Conservation (phyloP, 2,113 vertebrate genomes). For the Rana temporaria region DNA sequence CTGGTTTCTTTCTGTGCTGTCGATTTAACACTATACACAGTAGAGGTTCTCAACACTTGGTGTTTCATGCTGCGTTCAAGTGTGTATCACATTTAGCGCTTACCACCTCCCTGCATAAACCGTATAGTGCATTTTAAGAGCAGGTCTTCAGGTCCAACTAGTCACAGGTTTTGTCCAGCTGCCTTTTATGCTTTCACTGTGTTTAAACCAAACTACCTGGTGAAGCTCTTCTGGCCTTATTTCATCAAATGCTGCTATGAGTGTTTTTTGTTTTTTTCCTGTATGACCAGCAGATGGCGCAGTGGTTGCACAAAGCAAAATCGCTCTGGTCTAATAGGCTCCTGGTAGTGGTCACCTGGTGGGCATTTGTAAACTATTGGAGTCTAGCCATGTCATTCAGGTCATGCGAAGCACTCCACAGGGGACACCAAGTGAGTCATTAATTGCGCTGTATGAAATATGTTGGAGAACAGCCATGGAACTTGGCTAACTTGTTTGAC, state of each 20-base stretch:
- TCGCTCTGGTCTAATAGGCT: neutral
- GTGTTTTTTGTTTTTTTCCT: no score
- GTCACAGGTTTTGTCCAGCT: neutral
- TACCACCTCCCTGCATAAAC: neutral
- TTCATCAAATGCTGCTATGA: neutral
- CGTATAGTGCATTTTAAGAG: neutral
- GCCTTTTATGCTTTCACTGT: neutral
- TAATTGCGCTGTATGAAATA: neutral
- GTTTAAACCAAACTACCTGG: neutral
- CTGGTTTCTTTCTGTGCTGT: neutral
- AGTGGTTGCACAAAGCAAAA: neutral
- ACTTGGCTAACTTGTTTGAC: constrained; percentile 16
- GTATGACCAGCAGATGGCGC: neutral
- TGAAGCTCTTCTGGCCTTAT: neutral
- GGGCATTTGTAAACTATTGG: neutral
- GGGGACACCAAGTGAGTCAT: neutral
- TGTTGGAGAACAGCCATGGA: neutral
- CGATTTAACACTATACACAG: neutral
- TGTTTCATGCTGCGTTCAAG: neutral
- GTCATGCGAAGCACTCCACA: neutral
- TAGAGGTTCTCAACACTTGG: no score
- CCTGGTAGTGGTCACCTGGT: neutral
- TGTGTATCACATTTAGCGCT: neutral
- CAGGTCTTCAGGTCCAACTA: neutral
- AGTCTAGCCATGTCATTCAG: neutral